phyloP scores from a whole-genome alignment of 2,888 invertebrate species.

The Zonitis immaculata region DNA sequence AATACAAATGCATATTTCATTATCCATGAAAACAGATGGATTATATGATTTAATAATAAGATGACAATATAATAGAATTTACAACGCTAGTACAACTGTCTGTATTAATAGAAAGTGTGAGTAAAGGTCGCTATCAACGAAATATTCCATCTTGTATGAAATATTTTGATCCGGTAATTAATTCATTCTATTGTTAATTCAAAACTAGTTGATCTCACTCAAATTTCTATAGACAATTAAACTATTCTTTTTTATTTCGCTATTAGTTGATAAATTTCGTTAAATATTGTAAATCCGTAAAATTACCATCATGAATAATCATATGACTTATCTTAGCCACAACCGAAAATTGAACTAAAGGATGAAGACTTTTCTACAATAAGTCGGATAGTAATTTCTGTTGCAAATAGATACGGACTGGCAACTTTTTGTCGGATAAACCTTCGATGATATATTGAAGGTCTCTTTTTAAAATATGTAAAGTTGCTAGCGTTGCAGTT shows the following conservation, averaged over 20 bases:
- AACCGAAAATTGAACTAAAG: neutral
- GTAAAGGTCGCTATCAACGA: slow-evolving; percentile 17
- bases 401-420: slow-evolving; percentile 2
- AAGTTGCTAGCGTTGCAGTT: slow-evolving; percentile 5
- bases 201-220: slow-evolving; percentile 17
- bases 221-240: too few species aligned
- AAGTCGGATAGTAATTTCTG: slow-evolving; percentile 3
- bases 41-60: slow-evolving; percentile 35
- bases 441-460: slow-evolving; percentile 6
- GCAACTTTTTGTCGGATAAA: slow-evolving; percentile 6
- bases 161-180: slow-evolving; percentile 27
- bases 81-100: slow-evolving; percentile 41
- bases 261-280: too few species aligned
- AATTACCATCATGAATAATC: neutral
- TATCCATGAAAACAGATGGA: slow-evolving; percentile 39
- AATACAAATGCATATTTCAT: slow-evolving; percentile 42
- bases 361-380: slow-evolving; percentile 1
- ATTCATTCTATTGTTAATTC: slow-evolving; percentile 25
- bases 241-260: too few species aligned
- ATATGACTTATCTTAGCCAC: neutral
- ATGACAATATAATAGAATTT: slow-evolving; percentile 35
- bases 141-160: slow-evolving; percentile 16
- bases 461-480: slow-evolving; percentile 5
- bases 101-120: slow-evolving; percentile 30
- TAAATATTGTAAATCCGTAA: too few species aligned